Base-by-base conservation (phyloP, 2,797 vertebrate species). In the Cercopithecus hamlyni region DNA sequence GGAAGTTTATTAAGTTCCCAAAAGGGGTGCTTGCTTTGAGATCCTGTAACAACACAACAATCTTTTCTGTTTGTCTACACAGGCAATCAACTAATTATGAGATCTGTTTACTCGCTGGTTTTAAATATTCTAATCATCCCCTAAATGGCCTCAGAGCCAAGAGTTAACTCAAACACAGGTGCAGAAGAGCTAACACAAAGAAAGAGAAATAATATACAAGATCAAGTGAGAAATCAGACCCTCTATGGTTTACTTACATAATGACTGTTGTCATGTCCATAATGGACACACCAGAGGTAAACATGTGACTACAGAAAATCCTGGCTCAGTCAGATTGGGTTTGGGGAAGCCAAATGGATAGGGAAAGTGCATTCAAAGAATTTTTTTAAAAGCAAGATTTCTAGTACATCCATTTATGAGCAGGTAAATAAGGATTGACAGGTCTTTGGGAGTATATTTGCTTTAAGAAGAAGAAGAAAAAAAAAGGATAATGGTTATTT, bases 131-230 rank as follows among this genome's bases (percentile, higher is more conserved):
- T 97, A 97, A 97, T 96, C 96, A 98, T 93, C 86, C 80, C 36
- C 94, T 76, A 97, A 97, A 91, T 70, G 50, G 95, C 92, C 96
- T 95, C 76, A 61, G 96, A 98, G 96, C 97, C 96, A 96, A 97
- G 97, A 98, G 97, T 97, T 97, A 98, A 97, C 86, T 98, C 97
- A 97, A 97, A 98, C 97, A 98, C 97, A 98, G 97, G 98, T 98
- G 98, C 97, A 98, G 94, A 94, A 97, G 93, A 96, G 57, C 96
- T 86, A 97, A 96, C 96, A 98, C 96, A 97, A 96, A 97, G 50
- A 93, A 86, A 89, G 90, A 96, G 97, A 98, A 98, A 98, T 98
- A 96, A 97, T 98, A 98, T 95, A 96, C 97, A 98, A 87, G 97
- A 98, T 98, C 97, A 98, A 97, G 94, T 97, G 83, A 97, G 98